phyloP scores from a whole-genome alignment of 2,113 vertebrate genomes.

The Columba livia region DNA sequence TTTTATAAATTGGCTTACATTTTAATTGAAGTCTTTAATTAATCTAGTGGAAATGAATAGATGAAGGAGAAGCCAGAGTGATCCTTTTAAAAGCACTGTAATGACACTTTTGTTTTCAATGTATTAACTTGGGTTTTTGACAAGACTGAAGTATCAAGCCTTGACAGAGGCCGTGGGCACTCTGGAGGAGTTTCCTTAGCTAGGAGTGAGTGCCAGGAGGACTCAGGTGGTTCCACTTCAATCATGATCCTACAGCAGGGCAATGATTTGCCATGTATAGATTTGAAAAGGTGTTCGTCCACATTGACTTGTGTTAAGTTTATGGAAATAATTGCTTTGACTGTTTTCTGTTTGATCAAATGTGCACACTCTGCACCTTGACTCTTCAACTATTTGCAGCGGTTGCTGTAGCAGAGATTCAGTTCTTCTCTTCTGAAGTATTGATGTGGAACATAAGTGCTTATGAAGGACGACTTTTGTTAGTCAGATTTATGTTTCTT shows the following conservation, averaged over 20 bases:
- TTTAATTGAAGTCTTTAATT: slow-evolving; percentile 3
- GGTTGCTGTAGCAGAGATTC: neutral
- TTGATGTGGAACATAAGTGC: neutral
- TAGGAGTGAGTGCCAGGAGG: neutral
- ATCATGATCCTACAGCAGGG: neutral
- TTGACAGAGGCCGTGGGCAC: neutral
- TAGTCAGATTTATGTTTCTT: neutral
- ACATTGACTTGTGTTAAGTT: neutral
- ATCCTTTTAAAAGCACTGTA: neutral
- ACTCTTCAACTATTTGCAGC: neutral
- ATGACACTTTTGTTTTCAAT: neutral
- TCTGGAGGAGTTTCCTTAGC: neutral
- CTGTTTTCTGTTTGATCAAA: neutral
- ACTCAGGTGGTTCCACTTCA: neutral
- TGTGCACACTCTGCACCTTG: neutral
- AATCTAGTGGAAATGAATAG: neutral
- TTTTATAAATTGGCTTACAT: neutral
- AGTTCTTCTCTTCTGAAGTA: neutral
- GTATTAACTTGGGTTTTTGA: neutral
- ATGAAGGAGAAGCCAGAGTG: neutral
- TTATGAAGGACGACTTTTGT: neutral
- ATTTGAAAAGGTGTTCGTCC: neutral
- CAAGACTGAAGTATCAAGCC: neutral
- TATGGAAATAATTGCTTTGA: neutral
- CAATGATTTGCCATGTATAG: neutral